Conservation (phyloP, 2,888 invertebrate genomes). For the Podotricha telesiphe region DNA sequence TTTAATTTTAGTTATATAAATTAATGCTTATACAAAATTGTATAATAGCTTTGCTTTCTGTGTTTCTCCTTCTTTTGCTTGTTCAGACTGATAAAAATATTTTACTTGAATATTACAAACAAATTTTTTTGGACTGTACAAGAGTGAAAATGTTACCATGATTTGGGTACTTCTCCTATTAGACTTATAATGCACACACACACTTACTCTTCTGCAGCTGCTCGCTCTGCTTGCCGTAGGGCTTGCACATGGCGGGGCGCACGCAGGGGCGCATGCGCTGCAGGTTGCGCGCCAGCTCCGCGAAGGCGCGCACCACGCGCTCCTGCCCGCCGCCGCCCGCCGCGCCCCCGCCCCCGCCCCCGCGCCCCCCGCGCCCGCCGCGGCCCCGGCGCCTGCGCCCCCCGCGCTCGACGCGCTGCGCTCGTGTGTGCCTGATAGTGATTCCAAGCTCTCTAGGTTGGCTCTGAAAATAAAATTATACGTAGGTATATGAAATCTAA, state of each 20-base stretch:
- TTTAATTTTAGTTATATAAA: too few species aligned
- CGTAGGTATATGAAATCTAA: too few species aligned
- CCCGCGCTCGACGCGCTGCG: slow-evolving; percentile 30
- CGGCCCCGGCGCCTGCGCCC: slow-evolving; percentile 83
- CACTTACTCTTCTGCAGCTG: slow-evolving; percentile 90
- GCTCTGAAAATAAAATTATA: slow-evolving; percentile 69
- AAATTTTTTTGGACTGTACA: too few species aligned
- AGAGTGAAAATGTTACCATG: too few species aligned
- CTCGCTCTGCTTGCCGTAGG: slow-evolving; percentile 95
- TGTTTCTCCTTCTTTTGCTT: too few species aligned
- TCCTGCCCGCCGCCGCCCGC: slow-evolving; percentile 88
- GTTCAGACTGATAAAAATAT: too few species aligned
- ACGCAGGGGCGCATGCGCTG: slow-evolving; percentile 94
- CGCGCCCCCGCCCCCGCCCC: slow-evolving; percentile 82
- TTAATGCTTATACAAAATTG: too few species aligned
- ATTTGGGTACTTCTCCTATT: too few species aligned
- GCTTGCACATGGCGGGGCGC: slow-evolving; percentile 94
- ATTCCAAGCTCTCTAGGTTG: slow-evolving; percentile 88
- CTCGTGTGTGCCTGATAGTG: slow-evolving; percentile 81
- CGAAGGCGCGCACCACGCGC: slow-evolving; percentile 92
- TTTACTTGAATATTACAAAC: too few species aligned
- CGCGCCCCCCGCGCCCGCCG: slow-evolving; percentile 85
- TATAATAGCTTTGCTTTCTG: too few species aligned
- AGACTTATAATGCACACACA: too few species aligned
- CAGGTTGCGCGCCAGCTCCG: slow-evolving; percentile 94